Base-by-base conservation (phyloP, 2,888 invertebrate genomes). In the Camponotus fellah region DNA sequence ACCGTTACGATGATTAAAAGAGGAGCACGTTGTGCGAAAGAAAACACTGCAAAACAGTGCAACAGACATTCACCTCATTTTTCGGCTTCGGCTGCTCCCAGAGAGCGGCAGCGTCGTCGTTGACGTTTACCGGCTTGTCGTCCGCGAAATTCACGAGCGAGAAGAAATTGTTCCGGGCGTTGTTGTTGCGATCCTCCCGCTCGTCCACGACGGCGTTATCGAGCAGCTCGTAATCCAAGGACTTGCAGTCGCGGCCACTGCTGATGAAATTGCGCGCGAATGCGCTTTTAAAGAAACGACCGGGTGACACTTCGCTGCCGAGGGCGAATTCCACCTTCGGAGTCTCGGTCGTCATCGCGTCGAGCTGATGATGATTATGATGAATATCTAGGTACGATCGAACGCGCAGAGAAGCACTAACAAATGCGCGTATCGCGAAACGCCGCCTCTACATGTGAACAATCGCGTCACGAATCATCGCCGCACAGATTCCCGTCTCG, bases 271-370 rank as follows among this genome's bases (percentile, higher is more conserved):
- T 95, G 81, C 95, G 95, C 66, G 96, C 96, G 92, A 95, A 96
- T 84, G 95, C 95, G 92, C 96, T 96, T 93, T 96, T 96, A 91
- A 96, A 96, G 89, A 95, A 95, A 85, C 95, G 95, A 56, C 95
- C 95, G 74, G 95, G 93, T 17, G 94, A 93, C 77, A 94, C 93
- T 85, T 93, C 92, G 85, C 92, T 94, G 34, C 94, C 94, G 64
- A 95, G 89, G 58, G 91, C 93, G 81, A 94, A 94, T 84, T 94
- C 91, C 79, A 94, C 90, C 86, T 90, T 93, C 60, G 91, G 90
- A 58, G 68, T 75, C 53, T 92, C 91, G 68, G 85, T 84, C 92
- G 92, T 93, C 65, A 83, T 87, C 85, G 53, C 60, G 77, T n/a
- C 43, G 32, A n/a, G 6, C 26, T 2, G 17, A 37, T 10, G 34